Evolutionary conservation across 2,888 invertebrate species (phyloP), one percentile per base, ranked within the genome.

Genomic region (Crioceris asparagi): DNA sequence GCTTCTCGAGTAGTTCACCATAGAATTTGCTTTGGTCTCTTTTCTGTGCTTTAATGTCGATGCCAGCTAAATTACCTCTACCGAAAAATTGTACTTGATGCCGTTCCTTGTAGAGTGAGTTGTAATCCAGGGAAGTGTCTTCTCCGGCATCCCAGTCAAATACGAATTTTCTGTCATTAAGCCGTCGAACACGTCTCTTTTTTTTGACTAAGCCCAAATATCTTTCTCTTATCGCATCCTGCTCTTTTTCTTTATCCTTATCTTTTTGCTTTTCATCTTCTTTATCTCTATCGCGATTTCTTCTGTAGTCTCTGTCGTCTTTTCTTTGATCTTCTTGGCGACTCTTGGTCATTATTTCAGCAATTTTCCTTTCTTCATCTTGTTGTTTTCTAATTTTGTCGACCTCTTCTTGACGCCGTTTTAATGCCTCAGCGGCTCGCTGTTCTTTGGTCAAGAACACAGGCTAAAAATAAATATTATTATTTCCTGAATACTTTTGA

Each of bases 101-200:
- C 32, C 87, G 75, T 52, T 96, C 92, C 64, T 96, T 97, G 59
- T 98, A 99, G 15, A 99, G 69, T 41, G 82, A 79, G 64, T 98
- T 98, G 59, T 98, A 99, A 69, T 99, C 98, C 44, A 84, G 82
- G 2, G 94, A 92, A 0, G 98, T 99, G 57, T 99, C 98, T 65
- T 99, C 98, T 0, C 88, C 85, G 1, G 93, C 94, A 68, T 99
- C 98, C 98, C 98, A 99, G 66, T 99, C 98, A 65, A 99, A 99
- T 0, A 99, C 97, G 70, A 99, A 99, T 67, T 99, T 99, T 11
- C 97, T 73, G 60, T 99, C 98, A 66, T 98, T 98, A 27, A 98
- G 68, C 43, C 97, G 72, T 12, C 98, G 71, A 1, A 94, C 90
- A 39, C 96, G 71, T 10, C 94, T 75, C 57, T 92, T 92, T 59